These are phyloP conservation scores for Microtus californicus DNA, from an alignment of 2,797 vertebrate species.

Conservation along the genomic window DNA sequence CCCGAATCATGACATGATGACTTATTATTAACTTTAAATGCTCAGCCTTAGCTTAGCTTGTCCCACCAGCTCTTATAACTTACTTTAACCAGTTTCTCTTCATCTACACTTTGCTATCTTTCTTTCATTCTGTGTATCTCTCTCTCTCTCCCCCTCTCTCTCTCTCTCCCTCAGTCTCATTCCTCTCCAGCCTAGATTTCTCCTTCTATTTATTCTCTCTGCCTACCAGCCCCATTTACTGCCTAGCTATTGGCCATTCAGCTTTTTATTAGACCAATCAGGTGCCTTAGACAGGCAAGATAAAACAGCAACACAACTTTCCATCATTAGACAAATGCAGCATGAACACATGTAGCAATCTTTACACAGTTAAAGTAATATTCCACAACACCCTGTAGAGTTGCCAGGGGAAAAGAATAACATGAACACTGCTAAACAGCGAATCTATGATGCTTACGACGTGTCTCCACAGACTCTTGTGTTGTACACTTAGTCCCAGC, in stretches of 20 bases:
- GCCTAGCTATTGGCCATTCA: not conserved
- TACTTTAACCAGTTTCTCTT: not conserved
- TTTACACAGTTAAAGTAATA: not conserved
- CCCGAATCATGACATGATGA: not conserved
- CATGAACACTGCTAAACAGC: not conserved
- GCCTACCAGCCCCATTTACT: not conserved
- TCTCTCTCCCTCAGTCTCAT: not conserved
- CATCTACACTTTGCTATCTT: not conserved
- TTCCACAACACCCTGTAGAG: not conserved
- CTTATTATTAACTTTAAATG: not conserved
- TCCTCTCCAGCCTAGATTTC: not conserved
- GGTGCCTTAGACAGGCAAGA: not conserved
- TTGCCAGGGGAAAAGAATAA: constrained; percentile 27
- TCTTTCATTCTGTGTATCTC: not conserved
- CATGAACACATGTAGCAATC: not conserved
- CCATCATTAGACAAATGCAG: not conserved
- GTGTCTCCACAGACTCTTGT: not conserved
- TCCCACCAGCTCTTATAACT: not conserved
- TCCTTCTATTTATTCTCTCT: not conserved
- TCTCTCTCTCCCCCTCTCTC: too few species aligned
- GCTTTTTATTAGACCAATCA: not conserved
- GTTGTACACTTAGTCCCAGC: not conserved
- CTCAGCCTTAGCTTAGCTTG: not conserved
- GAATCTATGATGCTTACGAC: not conserved
- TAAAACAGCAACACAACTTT: not conserved